Evolutionary conservation across 2,888 invertebrate species (phyloP), one percentile per base, ranked within the genome.

Genomic region (Epiblema foenella): DNA sequence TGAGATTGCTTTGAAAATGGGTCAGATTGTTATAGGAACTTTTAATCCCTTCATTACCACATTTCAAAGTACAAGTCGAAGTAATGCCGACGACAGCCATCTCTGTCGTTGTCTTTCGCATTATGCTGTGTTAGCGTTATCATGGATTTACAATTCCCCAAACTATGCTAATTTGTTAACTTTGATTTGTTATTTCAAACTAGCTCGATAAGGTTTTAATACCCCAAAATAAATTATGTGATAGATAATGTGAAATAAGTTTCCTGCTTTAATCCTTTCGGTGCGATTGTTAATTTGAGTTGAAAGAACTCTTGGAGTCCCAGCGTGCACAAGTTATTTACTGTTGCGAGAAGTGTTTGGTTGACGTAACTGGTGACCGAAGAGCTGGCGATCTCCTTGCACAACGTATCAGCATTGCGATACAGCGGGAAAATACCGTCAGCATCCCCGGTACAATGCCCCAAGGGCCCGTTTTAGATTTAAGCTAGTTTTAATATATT

Each of bases 121-220:
- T 29, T 37, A 18, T 58, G 62, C 46, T 66, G 37, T 49, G n/a
- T 4, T 5, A 9, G 20, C 29, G 29, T 52, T 69, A 69, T 56
- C 68, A 62, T 10, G 37, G 49, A 54, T 62, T 37, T 56, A 63
- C 62, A 33, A 62, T 63, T 29, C 51, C 39, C n/a, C 4, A 59
- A 69, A 69, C 69, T 69, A 65, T 20, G 15, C 52, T 65, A 65
- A 69, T 69, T 69, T 65, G 64, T 59, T 65, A 65, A 69, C 64
- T 69, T 69, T 65, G 69, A 69, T 69, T 69, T 59, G 69, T 65
- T 69, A 69, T 65, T 69, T 69, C 64, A 69, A 69, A 65, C 69
- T 39, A 15, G 12, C n/a, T 20, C 33, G n/a, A 37, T 65, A 58
- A 42, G 52, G 69, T 69, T 64, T 65, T 29, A 18, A 52, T 56